These are phyloP conservation scores for Anarhynchus alexandrinus DNA, from an alignment of 2,113 vertebrate genomes.

Conservation along the genomic window DNA sequence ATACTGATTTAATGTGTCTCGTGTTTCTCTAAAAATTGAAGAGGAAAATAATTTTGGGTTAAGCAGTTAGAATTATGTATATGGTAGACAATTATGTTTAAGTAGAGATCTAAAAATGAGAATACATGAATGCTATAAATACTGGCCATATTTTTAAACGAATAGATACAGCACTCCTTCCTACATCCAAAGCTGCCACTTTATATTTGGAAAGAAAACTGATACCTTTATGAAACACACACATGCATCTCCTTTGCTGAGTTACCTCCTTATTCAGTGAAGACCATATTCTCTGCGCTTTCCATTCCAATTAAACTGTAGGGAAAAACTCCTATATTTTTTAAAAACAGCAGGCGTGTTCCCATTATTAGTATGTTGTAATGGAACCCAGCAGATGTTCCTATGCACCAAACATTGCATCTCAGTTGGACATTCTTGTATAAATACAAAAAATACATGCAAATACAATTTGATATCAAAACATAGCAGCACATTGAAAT, in stretches of 20 bases:
- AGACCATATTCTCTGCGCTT: background rate
- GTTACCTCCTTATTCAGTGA: background rate
- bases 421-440: background rate
- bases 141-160: conserved; percentile 13
- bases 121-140: conserved; percentile 21
- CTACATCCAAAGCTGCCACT: conserved; percentile 24
- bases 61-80: background rate
- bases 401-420: background rate
- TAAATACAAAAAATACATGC: background rate
- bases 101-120: background rate
- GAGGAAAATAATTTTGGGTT: background rate
- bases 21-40: background rate
- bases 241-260: background rate
- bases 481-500: background rate
- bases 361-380: background rate
- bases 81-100: background rate
- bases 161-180: conserved; percentile 26
- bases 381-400: background rate
- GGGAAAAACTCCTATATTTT: background rate
- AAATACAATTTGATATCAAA: background rate
- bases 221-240: conserved; percentile 6
- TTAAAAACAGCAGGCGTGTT: background rate
- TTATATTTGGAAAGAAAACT: conserved; percentile 31
- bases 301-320: background rate
- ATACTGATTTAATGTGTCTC: background rate